Evolutionary conservation across 2,797 vertebrate genomes (phyloP).

Genomic region (Falco biarmicus): DNA sequence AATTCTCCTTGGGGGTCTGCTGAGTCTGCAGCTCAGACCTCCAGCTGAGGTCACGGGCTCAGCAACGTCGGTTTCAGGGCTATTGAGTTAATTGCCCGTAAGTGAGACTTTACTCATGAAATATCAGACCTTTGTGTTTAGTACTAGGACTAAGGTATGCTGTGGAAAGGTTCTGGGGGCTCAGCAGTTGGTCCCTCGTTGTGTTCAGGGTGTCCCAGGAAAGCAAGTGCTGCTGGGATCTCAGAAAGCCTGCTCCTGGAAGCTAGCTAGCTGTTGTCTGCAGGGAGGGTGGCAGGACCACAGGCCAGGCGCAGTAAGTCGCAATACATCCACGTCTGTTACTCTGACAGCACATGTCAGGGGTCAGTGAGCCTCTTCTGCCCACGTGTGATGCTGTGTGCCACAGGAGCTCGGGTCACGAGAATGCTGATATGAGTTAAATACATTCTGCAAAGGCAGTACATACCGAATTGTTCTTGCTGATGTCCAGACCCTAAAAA

Average conservation of each 20-base stretch:
- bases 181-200: neutral
- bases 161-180: neutral
- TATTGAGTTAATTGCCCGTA: neutral
- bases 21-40: neutral
- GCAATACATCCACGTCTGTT: neutral
- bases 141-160: neutral
- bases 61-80: neutral
- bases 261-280: neutral
- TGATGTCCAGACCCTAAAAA: slow-evolving; percentile 8
- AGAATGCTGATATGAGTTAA: neutral
- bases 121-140: neutral
- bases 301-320: neutral
- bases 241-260: neutral
- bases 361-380: neutral
- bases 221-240: neutral
- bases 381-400: neutral
- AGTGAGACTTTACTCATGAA: neutral
- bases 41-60: neutral
- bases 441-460: neutral
- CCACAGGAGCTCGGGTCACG: neutral
- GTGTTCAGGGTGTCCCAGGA: neutral
- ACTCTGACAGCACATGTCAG: neutral
- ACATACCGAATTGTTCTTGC: slow-evolving; percentile 50
- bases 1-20: neutral
- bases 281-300: neutral